Evolutionary conservation across 1,140 invertebrate species (phyloP), one percentile per base, ranked within the genome.

Genomic region (Habropoda laboriosa): DNA sequence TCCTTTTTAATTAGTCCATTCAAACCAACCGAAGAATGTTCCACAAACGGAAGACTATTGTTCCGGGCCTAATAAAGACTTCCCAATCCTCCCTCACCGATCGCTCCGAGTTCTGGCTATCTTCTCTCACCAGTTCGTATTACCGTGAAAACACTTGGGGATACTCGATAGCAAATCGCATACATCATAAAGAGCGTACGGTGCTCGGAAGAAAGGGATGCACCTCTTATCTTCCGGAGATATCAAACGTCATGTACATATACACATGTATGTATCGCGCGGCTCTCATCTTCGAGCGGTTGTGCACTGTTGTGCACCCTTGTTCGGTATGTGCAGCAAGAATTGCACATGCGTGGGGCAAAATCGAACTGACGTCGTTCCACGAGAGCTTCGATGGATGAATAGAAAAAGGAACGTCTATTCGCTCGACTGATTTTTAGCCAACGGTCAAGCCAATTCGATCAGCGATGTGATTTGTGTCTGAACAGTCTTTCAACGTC

Each of bases 171-270:
- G 70, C 68, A 63, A 68, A 85, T 72, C 71, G 68, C 79, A 79
- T 86, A 75, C 71, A 85, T 85, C 84, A 85, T 45, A 67, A 66
- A 55, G 79, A 60, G 71, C 66, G 64, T 64, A 75, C 47, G 63
- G 64, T 71, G 70, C 57, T 10, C 57, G 49, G 63, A 79, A 82
- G 83, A 82, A 85, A 85, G 53, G 79, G 75, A 85, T 84, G 82
- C 79, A 81, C 82, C 83, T 78, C 71, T 75, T 85, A 86, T 86
- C 79, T 86, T 45, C 79, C 57, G 70, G 61, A 75, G 84, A 85
- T 70, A 86, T 86, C 74, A 78, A n/a, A 77, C 68, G 72, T 76
- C 61, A 53, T 51, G 24, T 8, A 7, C 24, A 21, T 70, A 71
- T 86, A 81, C 61, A 53, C 35, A 38, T 8, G 13, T 24, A 21